Percentiles rank a stretch among this genome's conserved stretches.
Conservation (phyloP, 1,140 invertebrate genomes). For the Cotesia vestalis region DNA sequence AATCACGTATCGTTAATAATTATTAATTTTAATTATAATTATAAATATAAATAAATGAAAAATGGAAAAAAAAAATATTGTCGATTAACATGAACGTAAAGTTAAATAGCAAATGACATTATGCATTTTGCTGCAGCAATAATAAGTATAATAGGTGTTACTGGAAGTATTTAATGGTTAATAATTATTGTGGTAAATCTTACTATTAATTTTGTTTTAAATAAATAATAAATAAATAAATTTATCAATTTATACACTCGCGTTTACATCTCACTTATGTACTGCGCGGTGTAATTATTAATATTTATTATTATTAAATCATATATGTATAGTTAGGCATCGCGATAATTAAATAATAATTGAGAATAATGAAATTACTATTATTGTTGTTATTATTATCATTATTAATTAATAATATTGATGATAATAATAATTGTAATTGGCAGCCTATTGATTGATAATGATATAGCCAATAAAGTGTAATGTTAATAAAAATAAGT, state of each 20-base stretch:
- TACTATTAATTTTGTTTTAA: constrained; percentile 21
- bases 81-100: constrained; percentile 21
- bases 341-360: constrained; percentile 45
- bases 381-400: too few species aligned
- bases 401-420: constrained; percentile 22
- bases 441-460: constrained; percentile 46
- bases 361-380: too few species aligned
- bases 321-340: constrained; percentile 53
- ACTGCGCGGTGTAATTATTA: constrained; percentile 14
- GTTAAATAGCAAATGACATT: constrained; percentile 32
- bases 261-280: constrained; percentile 17
- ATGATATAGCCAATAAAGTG: constrained; percentile 48
- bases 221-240: constrained; percentile 16
- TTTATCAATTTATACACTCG: constrained; percentile 25
- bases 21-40: not conserved
- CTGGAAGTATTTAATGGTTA: constrained; percentile 25
- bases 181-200: not conserved
- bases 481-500: constrained; percentile 44
- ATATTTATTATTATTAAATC: constrained; percentile 38
- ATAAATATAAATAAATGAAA: not conserved
- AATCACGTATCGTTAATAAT: constrained; percentile 11
- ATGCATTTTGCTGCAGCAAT: constrained; percentile 44
- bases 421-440: constrained; percentile 42
- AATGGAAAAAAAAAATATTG: not conserved
- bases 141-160: constrained; percentile 42